Evolutionary conservation across 2,113 vertebrate genomes (phyloP), one percentile per base, ranked within the genome.

Genomic region (Urocynchramus pylzowi): DNA sequence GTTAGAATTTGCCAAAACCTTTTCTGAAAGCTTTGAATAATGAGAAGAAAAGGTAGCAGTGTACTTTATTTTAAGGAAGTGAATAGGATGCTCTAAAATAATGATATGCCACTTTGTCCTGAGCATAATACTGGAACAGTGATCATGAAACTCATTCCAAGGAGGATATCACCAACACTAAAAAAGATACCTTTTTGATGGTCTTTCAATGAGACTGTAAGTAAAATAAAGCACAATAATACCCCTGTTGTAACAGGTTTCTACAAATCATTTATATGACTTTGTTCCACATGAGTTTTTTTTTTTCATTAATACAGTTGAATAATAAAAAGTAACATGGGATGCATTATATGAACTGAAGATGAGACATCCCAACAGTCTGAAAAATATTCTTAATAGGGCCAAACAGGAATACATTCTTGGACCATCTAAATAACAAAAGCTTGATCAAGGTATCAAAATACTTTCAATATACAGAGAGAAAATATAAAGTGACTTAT

Each of bases 21-120:
- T 49, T 70, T 63, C 33, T 42, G 41, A 60, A 92, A 81, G 18
- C 17, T 57, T 20, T 27, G 19, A 12, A 31, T 9, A 27, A 23
- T 0, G 0, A 44, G 44, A 56, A 67, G 33, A 14, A 60, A 69
- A 80, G 13, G 37, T 9, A 81, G 6, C 6, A 24, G 13, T 4
- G 10, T 11, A 39, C 16, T 31, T 79, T 14, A 42, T 44, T 82
- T 79, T 28, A 86, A 49, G 19, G 21, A 67, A 83, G 8, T 50
- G 63, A 89, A 73, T 8, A 64, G 45, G n/a, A 60, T 54, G 56
- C 35, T 22, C 28, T 42, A 57, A 59, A 53, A 54, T 26, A 45
- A 86, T 3, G 9, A 39, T 24, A 41, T 2, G 3, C 5, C 31
- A 27, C 27, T 60, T 81, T 70, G 31, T 59, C 35, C 35, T 45